Evolutionary conservation across 2,113 vertebrate species (phyloP), one percentile per base, ranked within the genome.

Genomic region (Kryptolebias marmoratus): DNA sequence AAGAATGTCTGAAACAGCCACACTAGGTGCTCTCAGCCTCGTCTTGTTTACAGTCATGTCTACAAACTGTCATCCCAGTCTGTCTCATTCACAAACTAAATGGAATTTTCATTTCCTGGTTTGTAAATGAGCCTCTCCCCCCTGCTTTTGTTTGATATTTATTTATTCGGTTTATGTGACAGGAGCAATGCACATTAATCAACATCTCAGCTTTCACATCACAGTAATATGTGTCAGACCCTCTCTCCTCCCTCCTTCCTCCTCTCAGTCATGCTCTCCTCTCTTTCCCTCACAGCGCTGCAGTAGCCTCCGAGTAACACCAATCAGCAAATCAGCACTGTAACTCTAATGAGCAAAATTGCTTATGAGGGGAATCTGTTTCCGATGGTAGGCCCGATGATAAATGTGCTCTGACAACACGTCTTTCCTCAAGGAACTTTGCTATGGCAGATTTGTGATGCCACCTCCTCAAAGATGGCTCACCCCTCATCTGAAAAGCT

Each of bases 331-430:
- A 88, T 90, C 82, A 85, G 89, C 83, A 71, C 79, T 75, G 77
- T 82, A 80, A 88, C 83, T 84, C 89, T 92, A 93, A 94, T 92
- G 92, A 92, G 82, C 71, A 77, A 88, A 90, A 89, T 86, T 91
- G 92, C 91, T 93, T 93, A 92, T 92, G 90, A 92, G 90, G 84
- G 89, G 88, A 91, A 90, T 90, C 86, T 85, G 90, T 92, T 92
- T 93, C 87, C 84, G 80, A 92, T 82, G 89, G 87, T 68, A 79
- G 81, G 78, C 82, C 68, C 0, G 71, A 84, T 92, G 91, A 93
- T 92, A 90, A 93, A 93, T 91, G 91, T 71, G 57, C 82, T 78
- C 86, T 92, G 93, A 94, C 93, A 93, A 90, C 83, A 78, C 82
- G 85, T 91, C 87, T 91, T 87, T 92, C 91, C 92, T 93, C 64